Conservation (phyloP, 1,140 invertebrate species). For the Caenorhabditis brenneri region DNA sequence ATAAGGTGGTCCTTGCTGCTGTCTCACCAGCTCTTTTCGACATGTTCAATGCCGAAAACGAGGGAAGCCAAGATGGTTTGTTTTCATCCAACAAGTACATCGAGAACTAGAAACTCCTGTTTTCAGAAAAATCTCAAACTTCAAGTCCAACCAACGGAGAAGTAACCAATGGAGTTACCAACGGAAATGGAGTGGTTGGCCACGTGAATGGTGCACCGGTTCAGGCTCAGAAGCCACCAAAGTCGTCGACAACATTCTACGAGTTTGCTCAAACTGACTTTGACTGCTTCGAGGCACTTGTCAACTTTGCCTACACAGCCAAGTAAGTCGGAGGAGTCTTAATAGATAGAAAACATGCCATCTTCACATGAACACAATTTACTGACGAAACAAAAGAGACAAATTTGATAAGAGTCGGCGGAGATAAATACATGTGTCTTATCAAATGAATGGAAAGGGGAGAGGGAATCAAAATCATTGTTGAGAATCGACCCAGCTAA, state of each 20-base stretch:
- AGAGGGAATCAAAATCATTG: slow-evolving; percentile 14
- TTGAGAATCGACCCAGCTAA: slow-evolving; percentile 11
- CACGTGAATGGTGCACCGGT: slow-evolving; percentile 54
- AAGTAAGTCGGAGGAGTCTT: slow-evolving; percentile 38
- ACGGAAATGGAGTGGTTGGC: slow-evolving; percentile 23
- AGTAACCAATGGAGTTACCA: neutral
- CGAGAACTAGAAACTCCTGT: neutral
- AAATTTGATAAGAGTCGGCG: slow-evolving; percentile 2
- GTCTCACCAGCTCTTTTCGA: slow-evolving; percentile 81
- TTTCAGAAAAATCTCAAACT: slow-evolving; percentile 6
- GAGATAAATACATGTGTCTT: slow-evolving; percentile 15
- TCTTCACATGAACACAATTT: slow-evolving; percentile 8
- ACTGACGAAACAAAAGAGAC: neutral
- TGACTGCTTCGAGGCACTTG: slow-evolving; percentile 78
- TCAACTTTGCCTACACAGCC: slow-evolving; percentile 83
- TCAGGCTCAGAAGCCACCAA: neutral
- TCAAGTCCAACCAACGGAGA: slow-evolving; percentile 12
- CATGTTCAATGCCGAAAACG: slow-evolving; percentile 76
- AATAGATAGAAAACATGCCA: slow-evolving; percentile 34
- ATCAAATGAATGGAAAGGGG: neutral
- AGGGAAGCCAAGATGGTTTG: neutral
- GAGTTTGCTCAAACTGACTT: slow-evolving; percentile 78
- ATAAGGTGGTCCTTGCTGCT: slow-evolving; percentile 80
- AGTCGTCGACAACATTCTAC: slow-evolving; percentile 72
- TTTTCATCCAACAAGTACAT: neutral